Percentiles rank a stretch among this genome's conserved stretches.
These are phyloP conservation scores for Bradypodion ventrale DNA, from an alignment of 2,797 vertebrate species.

Conservation along the genomic window DNA sequence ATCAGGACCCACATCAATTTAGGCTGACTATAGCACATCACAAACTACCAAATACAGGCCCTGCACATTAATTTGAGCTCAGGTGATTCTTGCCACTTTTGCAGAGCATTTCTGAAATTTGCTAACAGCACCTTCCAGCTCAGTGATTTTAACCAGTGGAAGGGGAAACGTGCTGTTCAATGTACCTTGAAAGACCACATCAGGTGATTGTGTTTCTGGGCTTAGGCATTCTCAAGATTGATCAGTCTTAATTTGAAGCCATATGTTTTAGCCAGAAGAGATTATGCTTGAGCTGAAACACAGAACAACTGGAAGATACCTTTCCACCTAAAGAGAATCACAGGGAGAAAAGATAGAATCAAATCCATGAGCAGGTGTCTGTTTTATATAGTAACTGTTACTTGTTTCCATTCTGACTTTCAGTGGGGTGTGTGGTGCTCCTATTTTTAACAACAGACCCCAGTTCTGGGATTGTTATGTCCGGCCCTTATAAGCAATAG, in stretches of 20 bases:
- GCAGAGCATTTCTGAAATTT: fast-evolving
- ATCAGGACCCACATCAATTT: neutral
- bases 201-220: fast-evolving
- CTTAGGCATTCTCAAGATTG: neutral
- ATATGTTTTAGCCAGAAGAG: neutral
- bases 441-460: no score
- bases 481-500: no score
- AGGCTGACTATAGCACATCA: neutral
- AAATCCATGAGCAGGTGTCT: neutral
- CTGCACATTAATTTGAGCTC: neutral
- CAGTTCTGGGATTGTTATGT: no score
- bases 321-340: neutral
- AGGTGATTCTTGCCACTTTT: neutral
- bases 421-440: no score
- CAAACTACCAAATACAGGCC: neutral
- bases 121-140: neutral
- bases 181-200: neutral
- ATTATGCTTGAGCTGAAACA: neutral
- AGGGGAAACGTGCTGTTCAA: fast-evolving
- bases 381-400: neutral
- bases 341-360: neutral
- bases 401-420: neutral
- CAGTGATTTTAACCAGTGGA: fast-evolving
- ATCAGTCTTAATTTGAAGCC: neutral
- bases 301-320: no score